Evolutionary conservation across 2,113 vertebrate species (phyloP).

Genomic region (Boulengeromyrus knoepffleri): DNA sequence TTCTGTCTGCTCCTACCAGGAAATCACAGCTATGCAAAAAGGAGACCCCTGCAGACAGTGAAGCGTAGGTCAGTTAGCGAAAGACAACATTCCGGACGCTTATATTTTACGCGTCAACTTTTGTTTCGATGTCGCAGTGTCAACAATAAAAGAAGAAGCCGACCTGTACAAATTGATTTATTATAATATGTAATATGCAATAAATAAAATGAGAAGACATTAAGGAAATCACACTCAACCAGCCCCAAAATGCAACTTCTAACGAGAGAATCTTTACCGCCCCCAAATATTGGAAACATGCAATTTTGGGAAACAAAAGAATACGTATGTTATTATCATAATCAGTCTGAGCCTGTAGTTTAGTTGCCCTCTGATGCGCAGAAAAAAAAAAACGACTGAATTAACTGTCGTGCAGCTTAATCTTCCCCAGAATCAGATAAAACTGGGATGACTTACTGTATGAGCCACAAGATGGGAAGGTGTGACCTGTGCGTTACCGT

Average conservation of each 20-base stretch:
- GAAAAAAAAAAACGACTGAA: neutral
- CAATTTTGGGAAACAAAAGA: slow-evolving; percentile 1
- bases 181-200: neutral
- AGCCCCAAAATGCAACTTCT: neutral
- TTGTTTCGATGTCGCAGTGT: neutral
- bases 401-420: neutral
- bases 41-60: neutral
- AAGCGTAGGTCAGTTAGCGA: neutral
- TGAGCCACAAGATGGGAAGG: neutral
- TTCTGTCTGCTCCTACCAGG: neutral
- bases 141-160: neutral
- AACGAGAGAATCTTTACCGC: neutral
- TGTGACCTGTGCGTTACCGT: neutral
- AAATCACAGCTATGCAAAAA: neutral
- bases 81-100: neutral
- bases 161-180: neutral
- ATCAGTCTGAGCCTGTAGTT: neutral
- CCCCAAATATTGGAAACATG: neutral
- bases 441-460: neutral
- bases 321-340: neutral
- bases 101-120: slow-evolving; percentile 2
- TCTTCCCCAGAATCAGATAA: neutral
- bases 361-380: neutral
- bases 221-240: neutral
- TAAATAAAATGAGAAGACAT: neutral